Base-by-base conservation (phyloP, 2,797 vertebrate species). In the Microcaecilia unicolor region DNA sequence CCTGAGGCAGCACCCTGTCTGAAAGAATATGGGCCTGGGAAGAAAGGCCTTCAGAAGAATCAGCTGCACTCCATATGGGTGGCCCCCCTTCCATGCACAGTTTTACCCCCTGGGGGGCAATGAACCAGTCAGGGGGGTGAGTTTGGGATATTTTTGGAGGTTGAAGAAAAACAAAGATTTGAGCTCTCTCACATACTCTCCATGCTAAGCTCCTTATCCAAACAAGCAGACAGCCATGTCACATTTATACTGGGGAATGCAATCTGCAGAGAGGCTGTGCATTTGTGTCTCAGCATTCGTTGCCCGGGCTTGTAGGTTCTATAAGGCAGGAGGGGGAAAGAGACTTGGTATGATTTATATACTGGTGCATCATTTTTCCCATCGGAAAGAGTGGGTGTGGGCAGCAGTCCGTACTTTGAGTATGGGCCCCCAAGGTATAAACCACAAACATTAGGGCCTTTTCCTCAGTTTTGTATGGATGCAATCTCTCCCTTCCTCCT, bases 11-110 rank as follows among this genome's bases (percentile, higher is more conserved):
- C 61, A 72, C 74, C 69, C 67, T 66, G 57, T 57, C 54, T 46
- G 35, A 41, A 41, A 36, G 37, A 33, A 37, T 47, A 38, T 40
- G 38, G 52, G 41, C 20, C 46, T 39, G 37, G 41, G 41, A 20
- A 24, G 54, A 25, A 30, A 33, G 12, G 31, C 37, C 31, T 38
- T 34, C 64, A 19, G 36, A 42, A 52, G 27, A 47, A 74, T 91
- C 85, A 87, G 86, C 86, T 92, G 88, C 51, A 62, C 67, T 85
- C 90, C 91, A 92, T 77, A 90, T 93, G 91, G 78, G 72, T 72
- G 73, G 72, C 55, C 64, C 64, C 74, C 69, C 36, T n/a, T n/a
- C n/a, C n/a, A n/a, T n/a, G 54, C 24, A 39, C 29, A 9, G 48
- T 45, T 42, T 56, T 40, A 46, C 19, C 38, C 72, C 48, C 37